A percentile compares a stretch with the other conserved stretches of the same genome.
These are phyloP conservation scores for Monopterus albus DNA, from an alignment of 2,113 vertebrate species.

Conservation along the genomic window DNA sequence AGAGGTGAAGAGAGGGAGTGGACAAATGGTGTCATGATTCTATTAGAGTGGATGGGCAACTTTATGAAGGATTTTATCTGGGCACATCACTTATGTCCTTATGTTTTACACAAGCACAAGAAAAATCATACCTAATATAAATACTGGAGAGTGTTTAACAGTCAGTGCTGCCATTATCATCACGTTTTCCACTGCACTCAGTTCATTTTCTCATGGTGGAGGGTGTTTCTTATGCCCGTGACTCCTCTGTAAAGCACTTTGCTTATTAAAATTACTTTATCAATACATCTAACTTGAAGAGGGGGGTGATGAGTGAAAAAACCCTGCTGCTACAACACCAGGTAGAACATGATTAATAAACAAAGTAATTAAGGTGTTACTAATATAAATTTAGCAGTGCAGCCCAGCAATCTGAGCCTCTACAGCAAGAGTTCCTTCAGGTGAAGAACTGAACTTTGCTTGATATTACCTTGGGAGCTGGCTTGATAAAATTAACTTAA, in stretches of 20 bases:
- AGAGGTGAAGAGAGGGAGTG: neutral
- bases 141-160: neutral
- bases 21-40: neutral
- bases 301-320: slow-evolving; percentile 20
- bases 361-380: slow-evolving; percentile 50
- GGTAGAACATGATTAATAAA: slow-evolving; percentile 28
- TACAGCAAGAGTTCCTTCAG: slow-evolving; percentile 31
- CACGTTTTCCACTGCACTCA: neutral
- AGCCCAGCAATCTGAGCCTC: slow-evolving; percentile 19
- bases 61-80: neutral
- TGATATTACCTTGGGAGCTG: slow-evolving; percentile 60
- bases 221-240: slow-evolving; percentile 5
- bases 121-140: neutral
- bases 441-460: slow-evolving; percentile 39
- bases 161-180: neutral
- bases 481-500: slow-evolving; percentile 41
- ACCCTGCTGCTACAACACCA: slow-evolving; percentile 14
- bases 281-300: slow-evolving; percentile 34
- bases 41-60: neutral
- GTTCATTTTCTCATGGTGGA: slow-evolving; percentile 12
- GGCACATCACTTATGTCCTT: neutral
- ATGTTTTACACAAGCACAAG: neutral
- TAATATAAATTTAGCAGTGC: slow-evolving; percentile 33
- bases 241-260: slow-evolving; percentile 36
- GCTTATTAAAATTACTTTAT: slow-evolving; percentile 52